Evolutionary conservation across 2,113 vertebrate species (phyloP).

Genomic region (Sialia sialis): DNA sequence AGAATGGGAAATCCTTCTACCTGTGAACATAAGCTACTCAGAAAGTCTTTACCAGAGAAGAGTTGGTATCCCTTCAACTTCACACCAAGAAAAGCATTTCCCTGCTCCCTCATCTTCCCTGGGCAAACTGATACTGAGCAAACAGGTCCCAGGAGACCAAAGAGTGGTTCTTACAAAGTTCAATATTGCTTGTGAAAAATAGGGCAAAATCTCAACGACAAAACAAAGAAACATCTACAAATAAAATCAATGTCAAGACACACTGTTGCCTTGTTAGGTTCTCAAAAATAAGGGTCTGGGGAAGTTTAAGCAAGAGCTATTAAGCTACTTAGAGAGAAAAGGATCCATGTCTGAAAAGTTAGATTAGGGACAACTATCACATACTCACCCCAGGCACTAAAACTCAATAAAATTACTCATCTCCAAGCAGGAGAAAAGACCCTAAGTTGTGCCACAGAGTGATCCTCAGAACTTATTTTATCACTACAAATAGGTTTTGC

Average conservation of each 20-base stretch:
- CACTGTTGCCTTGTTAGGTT: background rate
- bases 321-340: background rate
- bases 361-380: background rate
- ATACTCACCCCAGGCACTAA: background rate
- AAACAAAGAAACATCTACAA: background rate
- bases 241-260: background rate
- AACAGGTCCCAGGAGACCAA: background rate
- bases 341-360: background rate
- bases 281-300: background rate
- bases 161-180: background rate
- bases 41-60: background rate
- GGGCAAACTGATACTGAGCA: background rate
- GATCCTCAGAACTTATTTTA: background rate
- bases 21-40: background rate
- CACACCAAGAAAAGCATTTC: background rate
- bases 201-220: background rate
- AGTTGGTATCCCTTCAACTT: background rate
- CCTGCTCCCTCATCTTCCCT: background rate
- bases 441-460: background rate
- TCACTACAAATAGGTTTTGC: background rate
- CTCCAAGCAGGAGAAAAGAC: background rate
- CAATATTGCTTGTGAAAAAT: background rate
- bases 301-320: background rate
- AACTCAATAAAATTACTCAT: background rate
- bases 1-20: background rate